Base-by-base conservation (phyloP, 2,797 vertebrate genomes). In the Novumbra hubbsi region DNA sequence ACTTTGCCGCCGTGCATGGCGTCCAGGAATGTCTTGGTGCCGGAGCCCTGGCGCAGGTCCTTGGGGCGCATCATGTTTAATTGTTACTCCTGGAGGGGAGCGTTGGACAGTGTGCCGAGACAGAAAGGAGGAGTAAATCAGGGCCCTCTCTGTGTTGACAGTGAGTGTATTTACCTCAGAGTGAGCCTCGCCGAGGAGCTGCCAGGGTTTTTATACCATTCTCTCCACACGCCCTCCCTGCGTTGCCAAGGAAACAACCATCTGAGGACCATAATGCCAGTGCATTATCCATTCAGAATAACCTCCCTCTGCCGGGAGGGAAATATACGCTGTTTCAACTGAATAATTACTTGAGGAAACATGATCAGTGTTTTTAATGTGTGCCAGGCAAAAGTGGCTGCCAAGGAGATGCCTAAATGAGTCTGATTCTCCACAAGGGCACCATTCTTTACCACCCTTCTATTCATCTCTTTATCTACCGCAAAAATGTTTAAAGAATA, bases 1-100 rank as follows among this genome's bases (percentile, higher is more conserved):
- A 96, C 92, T 84, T 97, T 96, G 60, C 96, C 96, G 0, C 91
- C 91, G 5, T 94, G 92, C 96, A 97, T 96, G 72, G 96, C 96
- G 14, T 96, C 95, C 17, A 97, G 88, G 81, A 97, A 96, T 45
- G 95, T 96, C 84, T 95, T 96, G 48, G 95, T 96, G 73, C 96
- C 96, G 73, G 95, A 96, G 78, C 94, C 94, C 85, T 96, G 96
- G 71, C 94, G 94, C 74, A 97, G 88, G 84, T 96, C 96, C 90
- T 96, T 95, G 1, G 95, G 95, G 63, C 94, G 91, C 88, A 96
- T 95, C 95, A 96, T 96, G 71, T 72, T 50, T 67, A 73, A 68
- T 52, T 24, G 57, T 62, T 1, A 50, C 68, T 81, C 66, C 75
- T 48, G 65, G 69, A 50, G 74, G 76, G 75, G 63, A 73, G 80